These are phyloP conservation scores for Phataginus tricuspis DNA, from an alignment of 2,797 vertebrate genomes.

Conservation along the genomic window DNA sequence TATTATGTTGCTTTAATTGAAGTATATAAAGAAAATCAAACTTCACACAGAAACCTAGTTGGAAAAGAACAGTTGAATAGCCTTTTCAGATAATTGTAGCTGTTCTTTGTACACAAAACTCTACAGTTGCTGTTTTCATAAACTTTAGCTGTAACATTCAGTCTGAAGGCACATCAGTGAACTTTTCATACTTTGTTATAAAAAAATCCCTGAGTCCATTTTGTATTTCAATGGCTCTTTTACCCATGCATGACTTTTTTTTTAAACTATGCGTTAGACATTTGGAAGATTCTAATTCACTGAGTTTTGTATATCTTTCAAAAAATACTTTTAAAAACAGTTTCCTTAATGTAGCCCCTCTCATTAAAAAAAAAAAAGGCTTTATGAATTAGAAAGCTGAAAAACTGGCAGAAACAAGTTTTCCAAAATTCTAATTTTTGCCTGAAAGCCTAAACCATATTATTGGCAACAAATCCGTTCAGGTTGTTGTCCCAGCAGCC, in stretches of 20 bases:
- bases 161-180: not conserved
- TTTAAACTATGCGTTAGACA: not conserved
- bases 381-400: not conserved
- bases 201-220: not conserved
- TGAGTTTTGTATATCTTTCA: not conserved
- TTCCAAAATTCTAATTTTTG: not conserved
- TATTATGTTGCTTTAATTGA: not conserved
- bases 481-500: not conserved
- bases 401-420: not conserved
- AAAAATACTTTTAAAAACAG: not conserved
- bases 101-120: not conserved
- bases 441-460: not conserved
- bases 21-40: not conserved
- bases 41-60: not conserved
- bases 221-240: not conserved
- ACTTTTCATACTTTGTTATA: not conserved
- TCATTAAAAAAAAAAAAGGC: not conserved
- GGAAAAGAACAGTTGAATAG: conserved; percentile 18
- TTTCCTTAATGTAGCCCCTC: not conserved
- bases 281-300: not conserved
- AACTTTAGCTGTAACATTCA: not conserved
- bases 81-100: not conserved
- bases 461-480: not conserved
- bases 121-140: not conserved
- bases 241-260: not conserved